These are phyloP conservation scores for Laticauda laticaudata DNA, from an alignment of 2,113 vertebrate species.

Conservation along the genomic window DNA sequence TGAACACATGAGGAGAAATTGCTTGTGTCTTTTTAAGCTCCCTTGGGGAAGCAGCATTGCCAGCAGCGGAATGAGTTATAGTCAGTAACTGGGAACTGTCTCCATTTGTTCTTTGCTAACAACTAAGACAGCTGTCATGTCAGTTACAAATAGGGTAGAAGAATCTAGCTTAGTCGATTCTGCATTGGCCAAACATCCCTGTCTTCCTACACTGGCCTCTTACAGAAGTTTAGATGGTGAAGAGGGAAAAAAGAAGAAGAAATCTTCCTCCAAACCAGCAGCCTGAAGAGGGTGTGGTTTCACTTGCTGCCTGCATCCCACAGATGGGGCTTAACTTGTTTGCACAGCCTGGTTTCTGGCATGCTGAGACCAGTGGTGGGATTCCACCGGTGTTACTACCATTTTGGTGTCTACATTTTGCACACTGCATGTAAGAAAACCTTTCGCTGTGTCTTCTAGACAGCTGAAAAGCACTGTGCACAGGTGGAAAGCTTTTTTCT, in stretches of 20 bases:
- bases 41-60: neutral
- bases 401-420: too few species aligned
- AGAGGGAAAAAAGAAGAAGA: neutral
- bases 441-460: too few species aligned
- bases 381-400: too few species aligned
- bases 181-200: neutral
- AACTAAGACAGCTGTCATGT: neutral
- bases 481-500: too few species aligned
- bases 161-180: neutral
- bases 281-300: too few species aligned
- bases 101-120: neutral
- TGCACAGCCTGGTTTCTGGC: too few species aligned
- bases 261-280: neutral
- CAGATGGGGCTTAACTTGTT: too few species aligned
- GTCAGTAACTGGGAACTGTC: neutral
- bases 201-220: neutral
- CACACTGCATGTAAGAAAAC: too few species aligned
- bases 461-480: too few species aligned
- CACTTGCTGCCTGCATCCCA: too few species aligned
- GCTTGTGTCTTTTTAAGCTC: neutral
- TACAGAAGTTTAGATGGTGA: neutral
- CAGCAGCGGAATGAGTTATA: neutral
- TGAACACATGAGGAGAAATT: neutral
- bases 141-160: neutral
- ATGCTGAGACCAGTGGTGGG: too few species aligned